Evolutionary conservation across 2,888 invertebrate genomes (phyloP).

Genomic region (Blomia tropicalis): DNA sequence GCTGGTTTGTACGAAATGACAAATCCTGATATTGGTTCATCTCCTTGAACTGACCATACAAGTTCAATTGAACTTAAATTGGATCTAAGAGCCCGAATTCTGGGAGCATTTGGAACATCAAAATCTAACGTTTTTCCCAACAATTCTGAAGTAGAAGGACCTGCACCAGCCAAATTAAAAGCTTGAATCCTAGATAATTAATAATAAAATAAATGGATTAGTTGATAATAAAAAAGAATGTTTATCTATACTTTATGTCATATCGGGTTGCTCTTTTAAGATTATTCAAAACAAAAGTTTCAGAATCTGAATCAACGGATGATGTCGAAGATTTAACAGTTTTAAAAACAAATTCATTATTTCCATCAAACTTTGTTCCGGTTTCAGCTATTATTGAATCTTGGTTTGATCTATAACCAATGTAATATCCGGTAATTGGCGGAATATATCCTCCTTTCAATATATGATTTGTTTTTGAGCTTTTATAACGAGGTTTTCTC

Average conservation of each 20-base stretch:
- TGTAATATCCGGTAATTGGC: slow-evolving; percentile 13
- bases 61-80: slow-evolving; percentile 9
- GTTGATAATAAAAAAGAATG: not conserved
- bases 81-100: slow-evolving; percentile 2
- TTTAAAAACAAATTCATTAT: slow-evolving; percentile 17
- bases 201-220: not conserved
- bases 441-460: not conserved
- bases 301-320: not conserved
- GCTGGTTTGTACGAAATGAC: slow-evolving; percentile 15
- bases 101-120: slow-evolving; percentile 13
- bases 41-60: slow-evolving; percentile 8
- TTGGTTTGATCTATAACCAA: slow-evolving; percentile 7
- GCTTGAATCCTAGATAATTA: slow-evolving; percentile 32
- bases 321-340: not conserved
- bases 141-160: slow-evolving; percentile 34
- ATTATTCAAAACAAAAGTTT: slow-evolving; percentile 14
- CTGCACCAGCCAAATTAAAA: slow-evolving; percentile 35
- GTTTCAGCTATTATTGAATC: not conserved
- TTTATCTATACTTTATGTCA: slow-evolving; percentile 13
- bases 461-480: not conserved
- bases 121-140: slow-evolving; percentile 19
- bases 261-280: slow-evolving; percentile 7
- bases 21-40: slow-evolving; percentile 17
- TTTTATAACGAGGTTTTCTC: not conserved
- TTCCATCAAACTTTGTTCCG: not conserved